Percentiles rank a stretch among this genome's conserved stretches.
Evolutionary conservation across 2,113 vertebrate species (phyloP).

Genomic region (Emydocephalus ijimae): DNA sequence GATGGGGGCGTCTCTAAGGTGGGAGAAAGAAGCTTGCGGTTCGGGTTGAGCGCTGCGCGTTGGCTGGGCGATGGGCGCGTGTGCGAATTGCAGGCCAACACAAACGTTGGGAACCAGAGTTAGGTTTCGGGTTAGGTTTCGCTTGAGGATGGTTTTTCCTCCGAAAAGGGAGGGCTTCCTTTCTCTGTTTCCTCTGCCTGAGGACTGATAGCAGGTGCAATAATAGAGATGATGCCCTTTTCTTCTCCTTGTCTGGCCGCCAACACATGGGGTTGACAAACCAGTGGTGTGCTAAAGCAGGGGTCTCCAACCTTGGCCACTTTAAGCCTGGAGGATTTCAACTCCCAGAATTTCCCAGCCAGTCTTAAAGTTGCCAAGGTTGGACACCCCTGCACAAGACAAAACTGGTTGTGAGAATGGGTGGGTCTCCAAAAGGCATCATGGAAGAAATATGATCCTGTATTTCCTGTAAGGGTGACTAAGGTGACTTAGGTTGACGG

Average conservation of each 20-base stretch:
- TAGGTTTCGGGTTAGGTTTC: neutral
- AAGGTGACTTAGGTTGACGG: neutral
- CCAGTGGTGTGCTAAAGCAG: neutral
- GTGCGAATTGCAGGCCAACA: neutral
- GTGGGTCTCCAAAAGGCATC: neutral
- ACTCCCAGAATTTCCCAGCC: too few relatives aligned
- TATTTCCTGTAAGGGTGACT: neutral
- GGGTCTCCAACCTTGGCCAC: too few relatives aligned
- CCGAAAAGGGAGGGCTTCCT: neutral
- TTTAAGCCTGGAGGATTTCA: too few relatives aligned
- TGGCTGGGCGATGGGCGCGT: neutral
- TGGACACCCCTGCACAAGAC: neutral
- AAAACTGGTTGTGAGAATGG: neutral
- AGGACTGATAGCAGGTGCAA: neutral
- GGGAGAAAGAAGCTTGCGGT: neutral
- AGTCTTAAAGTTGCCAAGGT: neutral
- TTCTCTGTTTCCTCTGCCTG: neutral
- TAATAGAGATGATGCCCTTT: rapidly evolving
- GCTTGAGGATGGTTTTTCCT: neutral
- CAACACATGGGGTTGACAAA: neutral
- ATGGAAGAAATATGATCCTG: neutral
- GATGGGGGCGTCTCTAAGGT: neutral
- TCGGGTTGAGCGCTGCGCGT: neutral
- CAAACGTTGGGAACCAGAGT: neutral
- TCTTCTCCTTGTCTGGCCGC: neutral